Evolutionary conservation across 1,140 invertebrate genomes (phyloP).

Genomic region (Varroa destructor): DNA sequence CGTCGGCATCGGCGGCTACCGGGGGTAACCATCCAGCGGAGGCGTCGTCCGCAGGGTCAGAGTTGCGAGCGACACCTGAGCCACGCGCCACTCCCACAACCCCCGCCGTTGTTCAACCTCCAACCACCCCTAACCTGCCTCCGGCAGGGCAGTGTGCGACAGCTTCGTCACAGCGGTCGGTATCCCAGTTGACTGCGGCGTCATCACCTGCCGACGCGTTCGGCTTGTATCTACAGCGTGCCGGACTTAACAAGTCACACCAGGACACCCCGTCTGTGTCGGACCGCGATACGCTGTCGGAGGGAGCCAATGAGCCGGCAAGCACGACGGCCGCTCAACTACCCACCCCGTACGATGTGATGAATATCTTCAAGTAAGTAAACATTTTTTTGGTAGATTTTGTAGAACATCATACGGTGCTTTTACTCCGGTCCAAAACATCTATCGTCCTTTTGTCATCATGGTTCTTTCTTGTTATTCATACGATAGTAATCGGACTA

Average conservation of each 20-base stretch:
- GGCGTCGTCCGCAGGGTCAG: conserved; percentile 45
- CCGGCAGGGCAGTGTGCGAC: too few relatives aligned
- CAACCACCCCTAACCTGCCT: neutral
- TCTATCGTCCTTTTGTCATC: too few relatives aligned
- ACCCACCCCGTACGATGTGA: conserved; percentile 13
- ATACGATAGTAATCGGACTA: too few relatives aligned
- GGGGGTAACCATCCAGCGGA: conserved; percentile 32
- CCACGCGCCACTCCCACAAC: conserved; percentile 36
- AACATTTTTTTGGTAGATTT: too few relatives aligned
- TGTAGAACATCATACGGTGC: too few relatives aligned
- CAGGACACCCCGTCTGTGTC: conserved; percentile 23
- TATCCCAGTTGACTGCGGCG: too few relatives aligned
- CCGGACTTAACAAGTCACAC: conserved; percentile 15
- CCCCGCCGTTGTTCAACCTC: conserved; percentile 29
- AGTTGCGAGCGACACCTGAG: conserved; percentile 37
- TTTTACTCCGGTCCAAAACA: too few relatives aligned
- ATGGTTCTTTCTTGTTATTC: too few relatives aligned
- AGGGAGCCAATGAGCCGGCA: neutral
- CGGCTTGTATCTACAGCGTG: conserved; percentile 14
- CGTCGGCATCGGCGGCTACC: conserved; percentile 33
- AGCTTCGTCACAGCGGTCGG: too few relatives aligned
- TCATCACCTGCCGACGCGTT: neutral
- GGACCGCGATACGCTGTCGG: conserved; percentile 22
- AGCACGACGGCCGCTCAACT: neutral
- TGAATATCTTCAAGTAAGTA: conserved; percentile 27